Conservation (phyloP, 2,888 invertebrate genomes). For the Parasteatoda lunata region DNA sequence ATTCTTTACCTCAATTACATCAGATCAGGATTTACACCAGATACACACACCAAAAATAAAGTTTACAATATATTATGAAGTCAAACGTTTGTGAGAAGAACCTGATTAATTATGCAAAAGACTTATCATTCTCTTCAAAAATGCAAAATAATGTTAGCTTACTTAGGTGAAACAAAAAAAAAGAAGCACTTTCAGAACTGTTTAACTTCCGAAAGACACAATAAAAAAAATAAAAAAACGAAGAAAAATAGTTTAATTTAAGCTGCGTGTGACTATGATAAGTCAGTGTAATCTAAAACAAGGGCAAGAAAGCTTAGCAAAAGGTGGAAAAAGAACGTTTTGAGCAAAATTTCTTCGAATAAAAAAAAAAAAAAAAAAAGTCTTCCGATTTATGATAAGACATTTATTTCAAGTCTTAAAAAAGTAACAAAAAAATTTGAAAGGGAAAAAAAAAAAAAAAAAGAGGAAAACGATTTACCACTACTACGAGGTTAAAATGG, state of each 20-base stretch:
- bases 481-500: constrained; percentile 26
- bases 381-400: constrained; percentile 34
- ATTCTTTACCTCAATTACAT: too few species aligned
- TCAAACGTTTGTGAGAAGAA: too few species aligned
- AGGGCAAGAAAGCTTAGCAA: background rate
- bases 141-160: too few species aligned
- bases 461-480: constrained; percentile 34
- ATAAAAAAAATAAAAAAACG: too few species aligned
- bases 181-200: too few species aligned
- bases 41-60: too few species aligned
- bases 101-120: too few species aligned
- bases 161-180: too few species aligned
- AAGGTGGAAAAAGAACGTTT: background rate
- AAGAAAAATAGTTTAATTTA: constrained; percentile 3
- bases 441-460: background rate
- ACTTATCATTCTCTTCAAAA: too few species aligned
- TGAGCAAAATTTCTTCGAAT: background rate
- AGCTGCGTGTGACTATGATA: constrained; percentile 8
- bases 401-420: constrained; percentile 29
- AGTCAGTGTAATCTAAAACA: constrained; percentile 21
- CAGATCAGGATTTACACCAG: too few species aligned
- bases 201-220: too few species aligned
- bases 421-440: background rate
- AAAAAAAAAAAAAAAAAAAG: constrained; percentile 4
- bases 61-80: too few species aligned